Conservation (phyloP, 2,797 vertebrate genomes). For the Nyctibius grandis region DNA sequence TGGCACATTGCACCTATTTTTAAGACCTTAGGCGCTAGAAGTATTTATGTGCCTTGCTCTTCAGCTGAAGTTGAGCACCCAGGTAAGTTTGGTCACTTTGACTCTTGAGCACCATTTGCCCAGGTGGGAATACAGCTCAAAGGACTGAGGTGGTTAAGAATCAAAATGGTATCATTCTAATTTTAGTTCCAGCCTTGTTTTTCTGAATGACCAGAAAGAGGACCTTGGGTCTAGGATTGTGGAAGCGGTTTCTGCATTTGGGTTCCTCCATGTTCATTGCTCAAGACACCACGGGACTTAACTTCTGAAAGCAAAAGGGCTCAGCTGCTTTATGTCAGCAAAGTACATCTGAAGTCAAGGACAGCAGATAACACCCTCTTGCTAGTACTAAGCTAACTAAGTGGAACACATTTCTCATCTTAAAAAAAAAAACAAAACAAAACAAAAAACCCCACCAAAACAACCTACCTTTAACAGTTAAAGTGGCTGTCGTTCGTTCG, state of each 20-base stretch:
- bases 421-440: background rate
- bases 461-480: conserved; percentile 53
- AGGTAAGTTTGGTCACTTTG: background rate
- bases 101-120: background rate
- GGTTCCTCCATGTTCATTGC: background rate
- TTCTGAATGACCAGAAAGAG: background rate
- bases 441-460: too few species aligned
- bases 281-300: background rate
- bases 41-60: background rate
- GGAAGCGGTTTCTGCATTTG: background rate
- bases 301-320: background rate
- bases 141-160: background rate
- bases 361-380: background rate
- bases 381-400: background rate
- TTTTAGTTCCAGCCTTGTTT: background rate
- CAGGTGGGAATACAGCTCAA: background rate
- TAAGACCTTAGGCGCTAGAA: background rate
- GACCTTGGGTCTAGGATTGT: background rate
- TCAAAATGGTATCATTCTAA: background rate
- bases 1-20: background rate
- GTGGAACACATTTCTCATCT: background rate
- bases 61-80: background rate
- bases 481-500: background rate
- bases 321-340: background rate
- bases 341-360: background rate